phyloP scores from a whole-genome alignment of 2,888 invertebrate species.

The Theretra japonica region DNA sequence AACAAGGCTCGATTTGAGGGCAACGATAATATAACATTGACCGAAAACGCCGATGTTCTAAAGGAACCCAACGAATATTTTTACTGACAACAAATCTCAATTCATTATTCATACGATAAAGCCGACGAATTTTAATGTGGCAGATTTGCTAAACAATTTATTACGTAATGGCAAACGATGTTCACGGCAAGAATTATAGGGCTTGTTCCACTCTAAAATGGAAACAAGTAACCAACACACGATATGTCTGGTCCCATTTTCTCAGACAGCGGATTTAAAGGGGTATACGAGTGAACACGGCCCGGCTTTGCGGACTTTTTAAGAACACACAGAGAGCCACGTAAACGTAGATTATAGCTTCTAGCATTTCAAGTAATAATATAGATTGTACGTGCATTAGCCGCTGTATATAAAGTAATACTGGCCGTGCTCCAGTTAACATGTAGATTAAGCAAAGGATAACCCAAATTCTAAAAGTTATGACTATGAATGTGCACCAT shows the following conservation, averaged over 20 bases:
- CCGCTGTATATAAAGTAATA: conserved; percentile 34
- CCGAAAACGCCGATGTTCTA: conserved; percentile 54
- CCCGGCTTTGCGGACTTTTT: conserved; percentile 48
- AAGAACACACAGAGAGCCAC: conserved; percentile 43
- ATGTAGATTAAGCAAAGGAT: conserved; percentile 39
- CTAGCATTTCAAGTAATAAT: conserved; percentile 42
- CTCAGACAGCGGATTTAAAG: conserved; percentile 53
- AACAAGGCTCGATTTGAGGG: conserved; percentile 56
- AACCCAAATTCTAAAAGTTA: conserved; percentile 31
- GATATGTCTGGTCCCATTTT: conserved; percentile 57
- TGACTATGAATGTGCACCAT: conserved; percentile 33
- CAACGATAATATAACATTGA: conserved; percentile 38
- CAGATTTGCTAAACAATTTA: conserved; percentile 35
- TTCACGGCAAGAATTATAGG: conserved; percentile 51
- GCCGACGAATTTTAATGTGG: conserved; percentile 10
- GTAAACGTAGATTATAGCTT: conserved; percentile 53
- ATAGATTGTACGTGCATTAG: conserved; percentile 46
- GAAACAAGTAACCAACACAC: conserved; percentile 56
- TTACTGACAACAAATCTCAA: conserved; percentile 39
- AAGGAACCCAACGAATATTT: conserved; percentile 53
- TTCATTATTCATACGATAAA: conserved; percentile 13
- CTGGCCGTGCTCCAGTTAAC: conserved; percentile 38
- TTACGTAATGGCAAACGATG: conserved; percentile 34
- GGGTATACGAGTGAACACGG: conserved; percentile 48
- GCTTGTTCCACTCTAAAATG: conserved; percentile 58